Base-by-base conservation (phyloP, 2,113 vertebrate genomes). In the Eidolon helvum region DNA sequence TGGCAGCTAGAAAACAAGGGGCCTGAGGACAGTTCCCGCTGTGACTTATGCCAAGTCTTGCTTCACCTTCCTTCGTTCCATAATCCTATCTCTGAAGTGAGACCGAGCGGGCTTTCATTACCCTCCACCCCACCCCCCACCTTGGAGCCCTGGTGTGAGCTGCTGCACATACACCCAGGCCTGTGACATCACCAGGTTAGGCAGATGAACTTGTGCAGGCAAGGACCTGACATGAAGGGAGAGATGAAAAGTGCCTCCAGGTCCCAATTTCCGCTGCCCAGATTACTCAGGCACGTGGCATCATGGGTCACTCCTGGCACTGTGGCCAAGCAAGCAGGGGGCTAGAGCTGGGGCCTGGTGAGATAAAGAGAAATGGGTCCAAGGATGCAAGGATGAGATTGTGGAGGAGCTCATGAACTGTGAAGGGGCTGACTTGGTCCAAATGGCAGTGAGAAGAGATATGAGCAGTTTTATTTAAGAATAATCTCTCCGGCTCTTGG, bases 221-320 rank as follows among this genome's bases (percentile, higher is more conserved):
- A 87, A 79, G 85, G 87, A 26, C 38, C 87, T 92, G 92, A 96
- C 3, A 6, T 66, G 57, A 33, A 90, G 48, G 92, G 79, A 87
- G 74, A 65, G 35, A 66, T 69, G 88, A 65, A 90, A 87, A 35
- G 48, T 61, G 90, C 87, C 87, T 63, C 10, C 26, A 26, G 66
- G 86, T 8, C 48, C 65, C 71, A 10, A 12, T 48, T 77, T 90
- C 45, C 14, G 50, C 83, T 65, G 63, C 55, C 45, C 66, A 16
- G 57, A 74, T 97, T 87, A 97, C 72, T 93, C 74, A 91, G 63
- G 78, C 48, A 26, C 5, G 6, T 69, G 71, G 91, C 48, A 22
- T 63, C 61, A 53, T 1, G 4, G 82, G 82, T 91, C 61, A 78
- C 35, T 59, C 65, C 30, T 26, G 10, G n/a, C 30, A 9, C 66